Conservation (phyloP, 2,888 invertebrate species). For the Trachelus tabidus region DNA sequence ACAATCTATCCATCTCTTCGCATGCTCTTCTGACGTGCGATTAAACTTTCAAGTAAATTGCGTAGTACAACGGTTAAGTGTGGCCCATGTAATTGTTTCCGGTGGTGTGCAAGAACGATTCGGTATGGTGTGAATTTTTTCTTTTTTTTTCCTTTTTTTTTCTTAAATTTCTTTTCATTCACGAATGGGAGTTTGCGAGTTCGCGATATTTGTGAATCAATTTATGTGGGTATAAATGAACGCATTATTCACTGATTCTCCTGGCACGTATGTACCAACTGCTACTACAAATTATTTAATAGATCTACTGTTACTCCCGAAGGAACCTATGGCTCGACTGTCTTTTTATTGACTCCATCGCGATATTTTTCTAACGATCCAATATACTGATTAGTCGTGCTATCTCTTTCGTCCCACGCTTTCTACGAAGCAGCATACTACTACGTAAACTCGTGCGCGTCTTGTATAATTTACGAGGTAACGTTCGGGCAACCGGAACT, state of each 20-base stretch:
- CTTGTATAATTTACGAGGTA: background rate
- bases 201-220: background rate
- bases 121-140: background rate
- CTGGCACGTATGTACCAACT: background rate
- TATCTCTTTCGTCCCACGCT: background rate
- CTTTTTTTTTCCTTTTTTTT: background rate
- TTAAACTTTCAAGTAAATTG: background rate
- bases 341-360: slow-evolving; percentile 15
- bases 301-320: background rate
- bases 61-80: background rate
- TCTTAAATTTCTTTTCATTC: background rate
- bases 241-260: background rate
- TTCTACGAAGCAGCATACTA: background rate
- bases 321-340: slow-evolving; percentile 3
- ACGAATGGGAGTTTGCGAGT: background rate
- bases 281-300: background rate
- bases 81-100: background rate
- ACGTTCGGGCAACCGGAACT: slow-evolving; percentile 32
- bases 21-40: background rate
- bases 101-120: background rate
- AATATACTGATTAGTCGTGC: background rate
- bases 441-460: background rate
- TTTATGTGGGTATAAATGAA: background rate
- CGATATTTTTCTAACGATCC: slow-evolving; percentile 16
- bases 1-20: background rate